Evolutionary conservation across 2,888 invertebrate species (phyloP).

Genomic region (Tetranychus truncatus): DNA sequence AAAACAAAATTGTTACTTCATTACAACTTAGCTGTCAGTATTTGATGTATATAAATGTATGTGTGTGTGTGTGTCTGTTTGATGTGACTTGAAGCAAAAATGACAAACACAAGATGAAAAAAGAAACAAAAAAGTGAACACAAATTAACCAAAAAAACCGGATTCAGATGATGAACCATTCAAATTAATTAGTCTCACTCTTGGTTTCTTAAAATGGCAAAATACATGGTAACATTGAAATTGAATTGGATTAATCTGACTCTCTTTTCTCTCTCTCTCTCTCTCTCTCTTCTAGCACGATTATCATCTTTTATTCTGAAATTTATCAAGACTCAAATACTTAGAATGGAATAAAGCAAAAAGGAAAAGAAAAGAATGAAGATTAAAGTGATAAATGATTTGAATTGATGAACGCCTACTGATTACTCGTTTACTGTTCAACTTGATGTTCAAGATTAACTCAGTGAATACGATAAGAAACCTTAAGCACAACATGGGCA

Average conservation of each 20-base stretch:
- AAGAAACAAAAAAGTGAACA: too few species aligned
- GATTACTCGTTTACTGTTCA: background rate
- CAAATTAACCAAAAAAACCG: background rate
- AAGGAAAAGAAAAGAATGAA: background rate
- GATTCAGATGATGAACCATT: background rate
- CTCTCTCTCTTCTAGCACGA: background rate
- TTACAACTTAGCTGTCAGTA: background rate
- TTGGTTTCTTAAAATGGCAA: background rate
- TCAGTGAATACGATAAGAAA: background rate
- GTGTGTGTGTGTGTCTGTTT: background rate
- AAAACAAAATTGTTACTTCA: background rate
- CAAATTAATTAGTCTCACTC: constrained; percentile 1
- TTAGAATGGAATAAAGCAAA: background rate
- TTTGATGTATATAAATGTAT: background rate
- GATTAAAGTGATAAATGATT: background rate
- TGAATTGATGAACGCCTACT: background rate
- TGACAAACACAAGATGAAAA: background rate
- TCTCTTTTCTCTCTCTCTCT: background rate
- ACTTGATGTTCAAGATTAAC: background rate
- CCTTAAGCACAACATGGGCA: background rate
- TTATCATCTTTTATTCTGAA: background rate
- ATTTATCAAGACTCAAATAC: background rate
- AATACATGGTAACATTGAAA: background rate
- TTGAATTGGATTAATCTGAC: background rate
- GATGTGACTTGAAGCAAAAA: background rate